These are phyloP conservation scores for Dendropsophus ebraccatus DNA, from an alignment of 2,113 vertebrate species.

Conservation along the genomic window DNA sequence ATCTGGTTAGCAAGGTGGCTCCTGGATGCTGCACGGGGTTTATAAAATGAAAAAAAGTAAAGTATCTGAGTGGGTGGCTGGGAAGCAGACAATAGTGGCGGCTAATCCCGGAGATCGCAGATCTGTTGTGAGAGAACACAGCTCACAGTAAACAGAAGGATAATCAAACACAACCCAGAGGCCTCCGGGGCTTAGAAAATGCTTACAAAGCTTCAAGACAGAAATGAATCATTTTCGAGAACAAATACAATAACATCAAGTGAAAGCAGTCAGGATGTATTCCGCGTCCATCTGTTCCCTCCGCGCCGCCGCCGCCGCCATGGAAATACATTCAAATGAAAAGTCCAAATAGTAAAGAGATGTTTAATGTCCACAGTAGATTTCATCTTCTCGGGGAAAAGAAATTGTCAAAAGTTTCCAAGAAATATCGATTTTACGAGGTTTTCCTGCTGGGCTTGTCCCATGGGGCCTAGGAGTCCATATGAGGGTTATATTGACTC, in stretches of 20 bases:
- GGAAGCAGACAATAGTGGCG: slow-evolving; percentile 29
- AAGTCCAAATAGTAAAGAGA: slow-evolving; percentile 11
- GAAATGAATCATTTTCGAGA: slow-evolving; percentile 58
- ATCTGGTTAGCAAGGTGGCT: slow-evolving; percentile 29
- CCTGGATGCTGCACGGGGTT: neutral
- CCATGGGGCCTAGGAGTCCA: neutral
- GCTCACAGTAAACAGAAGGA: slow-evolving; percentile 56
- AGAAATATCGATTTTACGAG: neutral
- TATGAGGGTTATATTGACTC: neutral
- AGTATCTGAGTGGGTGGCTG: slow-evolving; percentile 11
- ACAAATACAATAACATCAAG: slow-evolving; percentile 60
- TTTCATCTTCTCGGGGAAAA: neutral
- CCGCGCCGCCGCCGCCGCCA: too few species aligned
- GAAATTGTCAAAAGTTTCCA: neutral
- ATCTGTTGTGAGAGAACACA: slow-evolving; percentile 52
- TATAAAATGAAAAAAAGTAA: slow-evolving; percentile 29
- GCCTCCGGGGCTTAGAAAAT: slow-evolving; percentile 57
- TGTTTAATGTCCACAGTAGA: slow-evolving; percentile 14
- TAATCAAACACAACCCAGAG: slow-evolving; percentile 60
- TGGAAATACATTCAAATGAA: slow-evolving; percentile 49
- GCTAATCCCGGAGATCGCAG: slow-evolving; percentile 38
- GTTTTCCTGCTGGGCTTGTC: neutral
- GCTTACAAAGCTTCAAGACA: slow-evolving; percentile 59
- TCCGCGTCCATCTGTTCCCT: slow-evolving; percentile 54
- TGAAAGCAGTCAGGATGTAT: slow-evolving; percentile 45